phyloP scores from a whole-genome alignment of 23 tunicate genomes.

The Styela clava region DNA sequence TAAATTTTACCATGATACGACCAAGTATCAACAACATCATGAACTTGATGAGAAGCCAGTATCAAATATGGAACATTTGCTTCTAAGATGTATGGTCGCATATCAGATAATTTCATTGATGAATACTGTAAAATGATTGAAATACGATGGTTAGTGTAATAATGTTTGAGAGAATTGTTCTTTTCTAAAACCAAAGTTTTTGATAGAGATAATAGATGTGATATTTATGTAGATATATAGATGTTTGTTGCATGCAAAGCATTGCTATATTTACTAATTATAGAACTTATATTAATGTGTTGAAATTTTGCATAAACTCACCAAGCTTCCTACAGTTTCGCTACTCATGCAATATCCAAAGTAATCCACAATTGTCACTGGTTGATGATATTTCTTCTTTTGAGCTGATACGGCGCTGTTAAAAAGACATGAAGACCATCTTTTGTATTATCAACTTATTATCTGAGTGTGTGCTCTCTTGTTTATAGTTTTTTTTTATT shows the following conservation, averaged over 20 bases:
- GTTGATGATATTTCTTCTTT: constrained; percentile 24
- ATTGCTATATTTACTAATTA: too few relatives aligned
- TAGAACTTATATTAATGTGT: too few relatives aligned
- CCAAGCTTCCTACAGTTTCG: constrained; percentile 25
- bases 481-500: too few relatives aligned
- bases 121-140: constrained; percentile 18
- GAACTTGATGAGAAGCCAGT: constrained; percentile 60
- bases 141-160: background rate
- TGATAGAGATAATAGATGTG: too few relatives aligned
- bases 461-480: too few relatives aligned
- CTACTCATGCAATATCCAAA: constrained; percentile 26
- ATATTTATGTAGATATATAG: background rate
- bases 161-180: background rate
- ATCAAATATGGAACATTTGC: constrained; percentile 63
- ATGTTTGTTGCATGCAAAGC: too few relatives aligned
- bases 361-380: constrained; percentile 41
- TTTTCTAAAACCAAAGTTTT: background rate
- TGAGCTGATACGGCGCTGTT: constrained; percentile 1
- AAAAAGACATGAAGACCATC: background rate
- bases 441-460: background rate
- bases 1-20: constrained; percentile 43
- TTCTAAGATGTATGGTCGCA: constrained; percentile 33
- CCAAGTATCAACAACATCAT: constrained; percentile 32
- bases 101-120: constrained; percentile 23
- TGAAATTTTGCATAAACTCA: too few relatives aligned